A percentile compares a stretch with the other conserved stretches of the same genome.
phyloP scores from a whole-genome alignment of 2,888 invertebrate species.

The Chymomyza caudatula region DNA sequence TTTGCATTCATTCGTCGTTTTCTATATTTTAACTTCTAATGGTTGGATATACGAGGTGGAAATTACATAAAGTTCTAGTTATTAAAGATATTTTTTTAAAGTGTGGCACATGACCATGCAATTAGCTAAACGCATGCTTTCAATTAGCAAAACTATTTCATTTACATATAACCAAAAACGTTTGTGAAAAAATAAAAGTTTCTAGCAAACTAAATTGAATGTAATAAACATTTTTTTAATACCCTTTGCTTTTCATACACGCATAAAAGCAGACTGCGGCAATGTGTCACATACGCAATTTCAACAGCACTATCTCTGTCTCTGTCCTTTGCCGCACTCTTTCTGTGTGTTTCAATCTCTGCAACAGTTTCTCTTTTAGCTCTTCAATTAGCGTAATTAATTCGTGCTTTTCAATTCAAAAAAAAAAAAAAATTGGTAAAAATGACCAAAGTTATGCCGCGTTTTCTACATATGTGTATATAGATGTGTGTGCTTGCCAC shows the following conservation, averaged over 20 bases:
- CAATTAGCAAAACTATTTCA: not conserved
- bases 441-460: constrained; percentile 14
- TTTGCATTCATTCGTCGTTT: no score
- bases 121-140: constrained; percentile 1
- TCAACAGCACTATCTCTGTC: not conserved
- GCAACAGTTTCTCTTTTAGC: not conserved
- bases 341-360: not conserved
- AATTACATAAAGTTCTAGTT: no score
- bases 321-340: not conserved
- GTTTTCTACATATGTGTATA: not conserved
- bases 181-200: not conserved
- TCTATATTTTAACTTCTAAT: no score
- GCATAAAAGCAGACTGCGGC: not conserved
- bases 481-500: not conserved
- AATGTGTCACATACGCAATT: not conserved
- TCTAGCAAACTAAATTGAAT: not conserved
- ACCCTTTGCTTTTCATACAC: not conserved
- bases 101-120: no score
- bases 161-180: not conserved
- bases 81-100: no score
- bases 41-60: no score
- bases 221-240: not conserved
- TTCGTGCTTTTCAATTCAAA: constrained; percentile 24
- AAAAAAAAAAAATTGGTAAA: constrained; percentile 22
- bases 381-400: constrained; percentile 56